Percentiles rank a stretch among this genome's conserved stretches.
Evolutionary conservation across 2,888 invertebrate species (phyloP).

Genomic region (Sepioteuthis lessoniana): DNA sequence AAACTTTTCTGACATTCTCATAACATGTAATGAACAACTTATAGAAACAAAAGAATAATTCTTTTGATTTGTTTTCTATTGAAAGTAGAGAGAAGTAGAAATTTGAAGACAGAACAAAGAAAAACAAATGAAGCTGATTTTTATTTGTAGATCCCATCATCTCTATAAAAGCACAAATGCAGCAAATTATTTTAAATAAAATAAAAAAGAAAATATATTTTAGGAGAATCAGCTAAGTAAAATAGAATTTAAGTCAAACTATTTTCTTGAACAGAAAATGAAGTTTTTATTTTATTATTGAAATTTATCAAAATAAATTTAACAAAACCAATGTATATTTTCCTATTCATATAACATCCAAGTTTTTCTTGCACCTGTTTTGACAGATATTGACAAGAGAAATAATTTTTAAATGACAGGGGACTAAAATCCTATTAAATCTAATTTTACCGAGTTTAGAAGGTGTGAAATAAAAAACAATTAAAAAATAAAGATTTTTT

Average conservation of each 20-base stretch:
- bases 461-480: background rate
- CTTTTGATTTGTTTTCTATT: background rate
- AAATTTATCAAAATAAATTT: background rate
- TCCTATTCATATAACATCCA: background rate
- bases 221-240: background rate
- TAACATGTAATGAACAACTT: background rate
- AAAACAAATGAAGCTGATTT: background rate
- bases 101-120: background rate
- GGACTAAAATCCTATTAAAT: background rate
- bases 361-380: background rate
- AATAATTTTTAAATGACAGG: background rate
- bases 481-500: background rate
- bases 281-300: background rate
- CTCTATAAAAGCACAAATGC: background rate
- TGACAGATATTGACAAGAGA: slow-evolving; percentile 9
- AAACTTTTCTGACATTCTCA: background rate
- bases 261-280: background rate
- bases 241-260: background rate
- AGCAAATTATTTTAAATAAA: background rate
- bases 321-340: background rate
- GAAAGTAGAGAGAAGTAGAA: background rate
- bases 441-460: background rate
- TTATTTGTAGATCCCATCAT: background rate
- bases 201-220: background rate
- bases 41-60: background rate